Evolutionary conservation across 2,888 invertebrate species (phyloP), one percentile per base, ranked within the genome.

Genomic region (Epiblema foenella): DNA sequence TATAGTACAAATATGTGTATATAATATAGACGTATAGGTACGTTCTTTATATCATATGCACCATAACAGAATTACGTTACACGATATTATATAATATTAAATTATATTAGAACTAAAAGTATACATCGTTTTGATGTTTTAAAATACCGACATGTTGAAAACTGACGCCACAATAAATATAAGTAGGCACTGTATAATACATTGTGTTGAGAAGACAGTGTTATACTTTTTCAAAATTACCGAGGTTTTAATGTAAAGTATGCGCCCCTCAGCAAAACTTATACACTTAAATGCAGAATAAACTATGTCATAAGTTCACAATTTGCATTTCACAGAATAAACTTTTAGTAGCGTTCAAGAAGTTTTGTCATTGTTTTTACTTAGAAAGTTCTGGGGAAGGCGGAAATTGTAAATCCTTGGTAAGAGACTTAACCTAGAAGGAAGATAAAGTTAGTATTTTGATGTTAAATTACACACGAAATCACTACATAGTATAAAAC

Each of bases 281-380:
- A 24, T 33, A n/a, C 24, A 60, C 60, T 63, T 52, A 52, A 52
- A 29, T 51, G 63, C 52, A 39, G 20, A 20, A 15, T 15, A 51
- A 63, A 63, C 52, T 63, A 63, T 63, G 51, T 52, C 63, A 33
- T 68, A 68, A 68, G 68, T 68, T 39, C 15, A n/a, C 37, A 60
- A 58, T 59, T 59, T 59, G 68, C 60, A 59, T 59, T 68, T 60
- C 60, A 12, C 33, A 52, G 18, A 63, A 18, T 37, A 9, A 63
- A 63, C 37, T 62, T 18, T 7, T 15, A 51, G 3, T 17, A 18
- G 51, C 12, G 51, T 63, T 52, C 51, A 29, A 18, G 18, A 63
- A 63, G 63, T 63, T 63, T 37, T 52, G 63, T 18, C 52, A 52
- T 63, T 52, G 63, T 63, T 63, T 63, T n/a, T 63, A 52, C 18